Evolutionary conservation across 2,888 invertebrate species (phyloP).

Genomic region (Clostera curtula): DNA sequence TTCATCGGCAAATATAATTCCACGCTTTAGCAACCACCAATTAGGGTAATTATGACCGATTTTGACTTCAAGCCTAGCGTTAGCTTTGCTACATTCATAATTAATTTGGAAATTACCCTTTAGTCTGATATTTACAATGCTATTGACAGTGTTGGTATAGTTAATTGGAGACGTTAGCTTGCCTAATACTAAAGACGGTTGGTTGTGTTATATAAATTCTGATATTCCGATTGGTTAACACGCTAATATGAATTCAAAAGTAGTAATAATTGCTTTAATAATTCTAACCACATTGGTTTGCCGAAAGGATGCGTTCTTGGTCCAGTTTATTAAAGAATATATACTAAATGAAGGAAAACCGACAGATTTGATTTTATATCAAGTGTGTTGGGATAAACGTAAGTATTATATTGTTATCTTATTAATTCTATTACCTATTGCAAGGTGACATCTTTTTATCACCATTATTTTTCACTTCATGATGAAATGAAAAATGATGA

Average conservation of each 20-base stretch:
- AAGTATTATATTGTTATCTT: constrained; percentile 22
- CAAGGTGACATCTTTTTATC: too few relatives aligned
- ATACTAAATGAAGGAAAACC: constrained; percentile 43
- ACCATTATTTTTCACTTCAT: too few relatives aligned
- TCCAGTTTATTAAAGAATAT: constrained; percentile 35
- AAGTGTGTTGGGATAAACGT: constrained; percentile 43
- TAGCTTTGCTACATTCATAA: constrained; percentile 10
- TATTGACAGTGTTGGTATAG: constrained; percentile 10
- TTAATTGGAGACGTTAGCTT: constrained; percentile 1
- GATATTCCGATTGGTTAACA: not conserved
- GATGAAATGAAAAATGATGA: too few relatives aligned
- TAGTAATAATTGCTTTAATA: constrained; percentile 8
- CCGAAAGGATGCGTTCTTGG: constrained; percentile 18
- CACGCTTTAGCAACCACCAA: constrained; percentile 6
- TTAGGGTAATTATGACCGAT: constrained; percentile 6
- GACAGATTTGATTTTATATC: constrained; percentile 28
- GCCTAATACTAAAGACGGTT: not conserved
- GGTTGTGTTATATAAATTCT: not conserved
- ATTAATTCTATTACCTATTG: too few relatives aligned
- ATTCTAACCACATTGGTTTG: constrained; percentile 8
- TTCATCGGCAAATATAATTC: constrained; percentile 6
- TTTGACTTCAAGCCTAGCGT: constrained; percentile 3
- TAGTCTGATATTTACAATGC: constrained; percentile 2
- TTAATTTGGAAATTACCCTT: constrained; percentile 4
- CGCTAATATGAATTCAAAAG: constrained; percentile 6